Evolutionary conservation across 2,888 invertebrate species (phyloP).

Genomic region (Lasioglossum zephyrum): DNA sequence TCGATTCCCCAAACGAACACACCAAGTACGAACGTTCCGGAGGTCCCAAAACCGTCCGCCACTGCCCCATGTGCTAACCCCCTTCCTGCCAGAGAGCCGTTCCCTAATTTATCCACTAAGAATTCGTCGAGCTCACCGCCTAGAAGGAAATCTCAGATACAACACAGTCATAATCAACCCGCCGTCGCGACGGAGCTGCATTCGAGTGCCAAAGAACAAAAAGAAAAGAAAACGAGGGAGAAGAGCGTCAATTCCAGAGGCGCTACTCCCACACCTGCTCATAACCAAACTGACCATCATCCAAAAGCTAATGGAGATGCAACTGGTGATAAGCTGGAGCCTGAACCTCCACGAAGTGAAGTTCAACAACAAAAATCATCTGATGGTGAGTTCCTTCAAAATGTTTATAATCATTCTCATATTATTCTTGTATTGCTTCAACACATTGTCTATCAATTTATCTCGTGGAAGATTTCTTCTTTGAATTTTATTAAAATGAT

Average conservation of each 20-base stretch:
- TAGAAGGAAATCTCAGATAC: conserved; percentile 76
- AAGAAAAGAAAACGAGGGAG: conserved; percentile 76
- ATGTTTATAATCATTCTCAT: neutral
- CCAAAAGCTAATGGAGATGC: conserved; percentile 79
- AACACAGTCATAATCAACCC: conserved; percentile 60
- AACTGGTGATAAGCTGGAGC: conserved; percentile 73
- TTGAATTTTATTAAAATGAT: neutral
- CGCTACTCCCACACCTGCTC: conserved; percentile 72
- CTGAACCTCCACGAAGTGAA: conserved; percentile 72
- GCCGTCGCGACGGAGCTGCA: conserved; percentile 60
- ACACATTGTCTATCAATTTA: neutral
- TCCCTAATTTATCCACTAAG: conserved; percentile 69
- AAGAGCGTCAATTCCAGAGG: conserved; percentile 73
- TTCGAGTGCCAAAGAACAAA: conserved; percentile 72
- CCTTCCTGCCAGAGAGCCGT: conserved; percentile 70
- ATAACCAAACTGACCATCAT: conserved; percentile 68
- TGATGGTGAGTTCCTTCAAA: conserved; percentile 75
- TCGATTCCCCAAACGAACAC: conserved; percentile 44
- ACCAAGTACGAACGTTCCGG: conserved; percentile 63
- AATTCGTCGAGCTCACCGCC: conserved; percentile 76
- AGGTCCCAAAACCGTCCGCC: conserved; percentile 66
- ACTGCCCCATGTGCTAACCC: conserved; percentile 68
- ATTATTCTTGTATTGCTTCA: neutral
- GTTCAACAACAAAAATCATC: conserved; percentile 72
- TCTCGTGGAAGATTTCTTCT: neutral